Conservation (phyloP, 2,888 invertebrate species). For the Phyto melanocephala region DNA sequence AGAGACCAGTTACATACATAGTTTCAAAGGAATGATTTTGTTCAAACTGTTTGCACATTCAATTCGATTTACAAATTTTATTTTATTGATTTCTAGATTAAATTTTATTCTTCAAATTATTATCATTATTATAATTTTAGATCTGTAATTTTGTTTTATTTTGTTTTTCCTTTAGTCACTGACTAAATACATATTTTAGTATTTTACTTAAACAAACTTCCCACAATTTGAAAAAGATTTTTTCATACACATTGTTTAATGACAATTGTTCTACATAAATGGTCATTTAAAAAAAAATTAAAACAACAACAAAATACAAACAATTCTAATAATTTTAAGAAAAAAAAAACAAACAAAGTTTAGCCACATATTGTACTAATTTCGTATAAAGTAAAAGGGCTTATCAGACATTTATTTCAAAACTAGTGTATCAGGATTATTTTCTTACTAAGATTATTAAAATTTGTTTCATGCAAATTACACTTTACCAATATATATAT, state of each 20-base stretch:
- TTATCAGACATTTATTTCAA: slow-evolving; percentile 5
- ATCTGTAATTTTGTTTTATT: background rate
- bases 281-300: slow-evolving; percentile 35
- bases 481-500: too few species aligned
- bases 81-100: slow-evolving; percentile 36
- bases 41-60: background rate
- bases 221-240: slow-evolving; percentile 40
- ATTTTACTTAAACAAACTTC: slow-evolving; percentile 46
- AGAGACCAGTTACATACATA: too few species aligned
- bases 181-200: background rate
- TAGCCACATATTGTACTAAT: slow-evolving; percentile 1
- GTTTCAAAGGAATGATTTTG: slow-evolving; percentile 2
- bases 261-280: slow-evolving; percentile 49
- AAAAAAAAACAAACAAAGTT: slow-evolving; percentile 16
- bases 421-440: too few species aligned
- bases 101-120: slow-evolving; percentile 27
- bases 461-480: too few species aligned
- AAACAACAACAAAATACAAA: background rate
- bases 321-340: background rate
- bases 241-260: background rate
- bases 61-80: slow-evolving; percentile 16
- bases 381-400: slow-evolving; percentile 11
- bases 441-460: too few species aligned
- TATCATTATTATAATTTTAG: slow-evolving; percentile 15
- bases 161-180: too few species aligned